Evolutionary conservation across 2,113 vertebrate genomes (phyloP), one percentile per base, ranked within the genome.

Genomic region (Gobio gobio): DNA sequence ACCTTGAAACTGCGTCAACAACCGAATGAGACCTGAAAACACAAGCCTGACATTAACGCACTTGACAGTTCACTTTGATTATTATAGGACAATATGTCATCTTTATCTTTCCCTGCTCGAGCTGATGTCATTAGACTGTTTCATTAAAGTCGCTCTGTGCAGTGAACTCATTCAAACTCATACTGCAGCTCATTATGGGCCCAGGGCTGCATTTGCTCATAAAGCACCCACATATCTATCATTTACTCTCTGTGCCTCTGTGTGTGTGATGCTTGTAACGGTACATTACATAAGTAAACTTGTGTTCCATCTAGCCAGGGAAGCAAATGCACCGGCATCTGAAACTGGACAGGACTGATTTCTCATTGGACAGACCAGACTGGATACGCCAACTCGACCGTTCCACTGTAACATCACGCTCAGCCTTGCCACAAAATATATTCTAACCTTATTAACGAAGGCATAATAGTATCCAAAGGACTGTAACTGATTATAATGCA

Each of bases 81-180:
- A 59, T 75, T 64, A 78, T 29, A 29, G 77, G 73, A 84, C 79
- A 83, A 82, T 82, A 87, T 82, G 82, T 78, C 81, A 86, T 86
- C 63, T 85, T 83, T 85, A 83, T 64, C 77, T 86, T 70, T 45
- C 43, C 51, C 72, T 49, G 70, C 86, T 66, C 74, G 40, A 63
- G 74, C 75, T 68, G 59, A 78, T 82, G 83, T 83, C 79, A 83
- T 83, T 82, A 82, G 74, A 64, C 70, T 66, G 61, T 63, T 82
- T 87, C 73, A 90, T 86, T 87, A 86, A 45, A 78, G 61, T 33
- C 56, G 64, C 29, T 86, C 16, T 73, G 58, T 84, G 74, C 45
- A 73, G 78, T 66, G 66, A 88, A 84, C 83, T 82, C 51, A 84
- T 86, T 88, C 81, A 86, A 22, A 82, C 85, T 88, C 64, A 63